Evolutionary conservation across 2,113 vertebrate genomes (phyloP).

Genomic region (Salminus brasiliensis): DNA sequence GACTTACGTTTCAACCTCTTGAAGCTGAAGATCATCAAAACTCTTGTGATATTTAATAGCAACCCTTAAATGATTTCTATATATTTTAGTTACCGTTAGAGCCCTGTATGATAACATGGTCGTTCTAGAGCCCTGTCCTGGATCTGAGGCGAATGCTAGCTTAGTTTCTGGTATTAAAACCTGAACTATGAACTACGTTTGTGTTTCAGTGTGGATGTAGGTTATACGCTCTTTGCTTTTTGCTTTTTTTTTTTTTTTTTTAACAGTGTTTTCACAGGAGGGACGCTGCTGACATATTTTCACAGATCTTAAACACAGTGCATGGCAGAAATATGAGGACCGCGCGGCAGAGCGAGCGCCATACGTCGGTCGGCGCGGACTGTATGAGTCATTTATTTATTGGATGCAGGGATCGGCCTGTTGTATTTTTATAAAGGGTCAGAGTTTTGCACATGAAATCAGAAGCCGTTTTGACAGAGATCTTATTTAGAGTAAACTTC

Average conservation of each 20-base stretch:
- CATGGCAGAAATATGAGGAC: slow-evolving; percentile 23
- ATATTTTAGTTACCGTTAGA: slow-evolving; percentile 16
- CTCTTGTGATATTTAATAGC: not conserved
- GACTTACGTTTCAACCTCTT: slow-evolving; percentile 3
- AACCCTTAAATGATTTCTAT: slow-evolving; percentile 1
- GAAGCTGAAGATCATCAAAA: slow-evolving; percentile 2
- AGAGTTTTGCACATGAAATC: slow-evolving; percentile 23
- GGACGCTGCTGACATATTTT: not conserved
- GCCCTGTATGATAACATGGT: not conserved
- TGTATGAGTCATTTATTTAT: slow-evolving; percentile 33
- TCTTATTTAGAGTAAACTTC: not conserved
- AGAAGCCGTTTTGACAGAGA: slow-evolving; percentile 18
- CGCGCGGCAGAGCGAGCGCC: not conserved
- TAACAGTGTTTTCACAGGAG: not conserved
- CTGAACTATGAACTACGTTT: not conserved
- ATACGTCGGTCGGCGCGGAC: not conserved
- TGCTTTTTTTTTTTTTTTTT: not conserved
- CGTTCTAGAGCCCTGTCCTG: not conserved
- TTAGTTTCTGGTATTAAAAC: not conserved
- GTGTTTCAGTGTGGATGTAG: not conserved
- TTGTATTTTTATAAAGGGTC: slow-evolving; percentile 32
- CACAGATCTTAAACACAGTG: not conserved
- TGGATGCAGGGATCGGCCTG: slow-evolving; percentile 39
- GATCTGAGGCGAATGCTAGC: not conserved
- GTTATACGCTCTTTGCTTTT: not conserved